A percentile compares a stretch with the other conserved stretches of the same genome.
Conservation (phyloP, 2,888 invertebrate genomes). For the Zygaena filipendulae region DNA sequence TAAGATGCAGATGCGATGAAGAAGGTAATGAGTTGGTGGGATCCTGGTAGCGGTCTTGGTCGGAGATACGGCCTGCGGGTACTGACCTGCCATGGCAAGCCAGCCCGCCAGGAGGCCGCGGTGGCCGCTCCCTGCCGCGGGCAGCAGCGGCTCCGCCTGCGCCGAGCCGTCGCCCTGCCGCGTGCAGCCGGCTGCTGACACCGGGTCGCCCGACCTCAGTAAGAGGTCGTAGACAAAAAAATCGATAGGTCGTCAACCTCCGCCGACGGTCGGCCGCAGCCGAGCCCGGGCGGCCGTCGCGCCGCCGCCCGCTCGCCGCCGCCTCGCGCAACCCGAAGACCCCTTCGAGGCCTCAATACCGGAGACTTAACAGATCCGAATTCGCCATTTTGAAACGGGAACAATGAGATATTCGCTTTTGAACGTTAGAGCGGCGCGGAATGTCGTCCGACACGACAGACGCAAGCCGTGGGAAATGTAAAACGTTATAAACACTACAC, state of each 20-base stretch:
- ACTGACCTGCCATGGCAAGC: constrained; percentile 40
- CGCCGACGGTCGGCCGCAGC: constrained; percentile 43
- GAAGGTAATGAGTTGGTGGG: background rate
- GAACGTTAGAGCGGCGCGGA: constrained; percentile 38
- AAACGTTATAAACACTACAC: constrained; percentile 26
- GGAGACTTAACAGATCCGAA: constrained; percentile 33
- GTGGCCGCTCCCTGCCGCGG: constrained; percentile 9
- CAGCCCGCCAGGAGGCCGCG: constrained; percentile 30
- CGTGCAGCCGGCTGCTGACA: constrained; percentile 30
- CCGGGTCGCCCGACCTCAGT: constrained; percentile 44
- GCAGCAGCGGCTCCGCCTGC: constrained; percentile 19
- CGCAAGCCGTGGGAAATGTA: constrained; percentile 31
- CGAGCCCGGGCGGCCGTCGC: constrained; percentile 42
- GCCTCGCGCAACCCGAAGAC: constrained; percentile 19
- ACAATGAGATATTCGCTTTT: constrained; percentile 67
- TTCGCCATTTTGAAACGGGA: constrained; percentile 69
- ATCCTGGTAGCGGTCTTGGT: background rate
- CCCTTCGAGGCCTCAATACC: constrained; percentile 23
- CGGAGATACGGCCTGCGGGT: constrained; percentile 22
- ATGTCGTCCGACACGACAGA: constrained; percentile 30
- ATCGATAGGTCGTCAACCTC: constrained; percentile 68
- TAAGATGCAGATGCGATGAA: too few species aligned
- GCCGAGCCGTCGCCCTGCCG: constrained; percentile 16
- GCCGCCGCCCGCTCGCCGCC: constrained; percentile 28
- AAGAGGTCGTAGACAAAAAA: constrained; percentile 65